Base-by-base conservation (phyloP, 2,113 vertebrate species). In the Erythrolamprus reginae region DNA sequence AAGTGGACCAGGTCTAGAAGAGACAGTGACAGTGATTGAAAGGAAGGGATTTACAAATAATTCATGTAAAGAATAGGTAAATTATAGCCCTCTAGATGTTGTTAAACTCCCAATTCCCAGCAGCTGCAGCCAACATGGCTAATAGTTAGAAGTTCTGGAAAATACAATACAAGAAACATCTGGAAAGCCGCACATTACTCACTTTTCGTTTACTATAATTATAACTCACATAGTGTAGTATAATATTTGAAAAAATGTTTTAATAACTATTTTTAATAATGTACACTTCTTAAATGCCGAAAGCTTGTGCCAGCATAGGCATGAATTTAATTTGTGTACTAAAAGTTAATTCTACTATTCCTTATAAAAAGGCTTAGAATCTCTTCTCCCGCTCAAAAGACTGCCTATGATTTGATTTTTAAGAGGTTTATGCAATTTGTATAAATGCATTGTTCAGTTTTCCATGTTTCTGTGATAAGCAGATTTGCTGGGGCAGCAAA, bases 361-460 rank as follows among this genome's bases (percentile, higher is more conserved):
- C 56, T 86, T 51, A 87, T 58, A 28, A 85, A 92, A 26, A 87
- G 52, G 90, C 90, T 90, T 90, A 87, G 19, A 26, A 7, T 26
- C 51, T n/a, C 12, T 26, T 52, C 26, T n/a, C 5, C 23, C 21
- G 50, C 24, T 52, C 56, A 26, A 47, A 86, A 65, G 82, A 51
- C 89, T 87, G 82, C 51, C 9, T 42, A 48, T 33, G 88, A 89
- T 89, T 88, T 86, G 83, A 58, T 89, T 82, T 86, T 82, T 89
- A 86, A 89, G 61, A 53, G 42, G 53, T 65, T 8, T 58, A 86
- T 65, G 17, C 82, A 45, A 82, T 38, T 5, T 86, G 26, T 92
- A 83, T 82, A 10, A 86, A 10, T 42, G 9, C 38, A 85, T 86
- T 92, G 52, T 92, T 89, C 50, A 86, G 13, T 38, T 86, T 92